Base-by-base conservation (phyloP, 1,140 invertebrate species). In the silkworm (Bombyx mori) region DNA sequence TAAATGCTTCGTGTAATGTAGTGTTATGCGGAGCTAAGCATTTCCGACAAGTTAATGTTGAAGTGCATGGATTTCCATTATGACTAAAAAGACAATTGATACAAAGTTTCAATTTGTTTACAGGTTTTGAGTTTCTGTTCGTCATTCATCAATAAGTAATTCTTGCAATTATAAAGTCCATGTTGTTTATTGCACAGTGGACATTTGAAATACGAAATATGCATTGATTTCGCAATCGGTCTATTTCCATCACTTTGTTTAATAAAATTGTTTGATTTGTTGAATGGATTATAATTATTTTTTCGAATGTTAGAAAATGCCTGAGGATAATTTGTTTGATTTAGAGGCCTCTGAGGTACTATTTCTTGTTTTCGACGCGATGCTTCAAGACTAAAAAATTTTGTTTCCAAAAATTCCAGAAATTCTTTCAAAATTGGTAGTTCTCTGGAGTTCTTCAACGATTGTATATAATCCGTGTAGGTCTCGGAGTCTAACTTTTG, bases 371-470 rank as follows among this genome's bases (percentile, higher is more conserved):
- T 54, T 2, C 52, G 42, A n/a, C 7, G 57, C 26, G 61, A 65
- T 53, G 65, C 50, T 60, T 69, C 65, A 46, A 67, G 52, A 1
- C 56, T 54, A 1, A 60, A 65, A 46, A 70, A 70, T 43, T 66
- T 70, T 22, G 18, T 47, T 50, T 69, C 67, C 26, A 69, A 60
- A 57, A 60, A 69, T 2, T 61, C 57, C n/a, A 69, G 47, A 60
- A 68, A 52, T 12, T 62, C 62, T 48, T 58, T 6, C 44, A 66
- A 48, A 4, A 57, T n/a, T 6, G 61, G 63, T 47, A 65, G 46
- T 22, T 69, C 60, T 7, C 63, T 45, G 5, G 61, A 45, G 35
- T 64, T 57, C 48, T 64, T 65, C 42, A 66, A n/a, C 2, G 60
- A 63, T 8, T 61, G 58, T 42, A 67, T 55, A 49, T 71, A 71